phyloP scores from a whole-genome alignment of 1,140 invertebrate species.

The Macrotrachela quadricornifera region DNA sequence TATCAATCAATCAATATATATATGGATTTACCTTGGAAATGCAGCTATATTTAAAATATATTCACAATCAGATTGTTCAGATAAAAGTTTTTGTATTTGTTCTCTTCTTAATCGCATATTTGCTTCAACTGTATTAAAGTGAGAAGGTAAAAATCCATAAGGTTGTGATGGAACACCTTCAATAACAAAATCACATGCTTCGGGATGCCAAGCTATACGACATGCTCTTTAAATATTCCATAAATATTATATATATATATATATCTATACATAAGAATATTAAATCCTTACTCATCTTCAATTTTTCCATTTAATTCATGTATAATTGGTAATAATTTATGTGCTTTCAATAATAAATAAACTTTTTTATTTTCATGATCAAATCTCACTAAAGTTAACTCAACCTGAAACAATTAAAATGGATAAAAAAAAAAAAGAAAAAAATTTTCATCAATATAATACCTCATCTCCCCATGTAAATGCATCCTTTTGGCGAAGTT shows the following conservation, averaged over 20 bases:
- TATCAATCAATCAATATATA: no score
- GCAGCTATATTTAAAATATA: slow-evolving; percentile 65
- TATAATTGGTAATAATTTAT: slow-evolving; percentile 52
- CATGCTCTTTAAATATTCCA: no score
- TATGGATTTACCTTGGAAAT: slow-evolving; percentile 40
- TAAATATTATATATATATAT: no score
- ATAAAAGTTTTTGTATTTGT: slow-evolving; percentile 55
- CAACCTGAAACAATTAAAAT: slow-evolving; percentile 41
- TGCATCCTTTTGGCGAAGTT: slow-evolving; percentile 67
- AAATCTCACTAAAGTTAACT: slow-evolving; percentile 88
- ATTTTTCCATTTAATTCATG: slow-evolving; percentile 48
- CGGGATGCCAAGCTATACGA: slow-evolving; percentile 56
- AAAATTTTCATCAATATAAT: no score
- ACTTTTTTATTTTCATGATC: slow-evolving; percentile 60
- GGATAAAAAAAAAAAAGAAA: no score
- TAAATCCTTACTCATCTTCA: neutral
- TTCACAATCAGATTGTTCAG: slow-evolving; percentile 42
- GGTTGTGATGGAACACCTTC: slow-evolving; percentile 94
- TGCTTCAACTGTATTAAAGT: slow-evolving; percentile 90
- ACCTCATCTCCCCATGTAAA: slow-evolving; percentile 87
- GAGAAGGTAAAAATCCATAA: slow-evolving; percentile 51
- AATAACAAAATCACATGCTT: slow-evolving; percentile 95
- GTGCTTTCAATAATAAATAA: slow-evolving; percentile 55
- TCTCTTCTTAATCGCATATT: slow-evolving; percentile 68
- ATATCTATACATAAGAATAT: no score